A percentile compares a stretch with the other conserved stretches of the same genome.
phyloP scores from a whole-genome alignment of 2,888 invertebrate genomes.

The Tribolium freemani region DNA sequence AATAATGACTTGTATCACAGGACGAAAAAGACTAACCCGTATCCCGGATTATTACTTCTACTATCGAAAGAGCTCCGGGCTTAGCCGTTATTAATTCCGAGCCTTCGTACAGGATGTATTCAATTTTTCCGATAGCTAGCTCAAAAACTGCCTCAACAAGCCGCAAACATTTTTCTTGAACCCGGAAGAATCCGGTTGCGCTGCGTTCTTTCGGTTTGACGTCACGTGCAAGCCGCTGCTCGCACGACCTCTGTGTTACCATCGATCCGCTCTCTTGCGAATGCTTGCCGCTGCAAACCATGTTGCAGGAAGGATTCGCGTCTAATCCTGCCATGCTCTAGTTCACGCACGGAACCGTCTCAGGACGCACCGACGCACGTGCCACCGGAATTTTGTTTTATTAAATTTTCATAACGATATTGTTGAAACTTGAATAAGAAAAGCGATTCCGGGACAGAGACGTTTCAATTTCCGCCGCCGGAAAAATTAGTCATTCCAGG shows the following conservation, averaged over 20 bases:
- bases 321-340: conserved; percentile 41
- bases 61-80: conserved; percentile 14
- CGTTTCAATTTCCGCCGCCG: conserved; percentile 17
- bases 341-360: conserved; percentile 35
- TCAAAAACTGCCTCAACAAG: neutral
- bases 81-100: conserved; percentile 28
- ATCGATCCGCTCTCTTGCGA: conserved; percentile 38
- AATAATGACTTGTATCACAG: conserved; percentile 30
- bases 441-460: conserved; percentile 17
- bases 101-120: conserved; percentile 11
- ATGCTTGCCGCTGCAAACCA: conserved; percentile 33
- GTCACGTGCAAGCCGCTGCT: conserved; percentile 36
- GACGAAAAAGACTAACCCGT: conserved; percentile 10
- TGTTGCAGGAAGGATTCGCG: conserved; percentile 41
- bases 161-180: neutral
- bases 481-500: neutral
- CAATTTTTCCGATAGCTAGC: conserved; percentile 6
- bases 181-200: conserved; percentile 7
- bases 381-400: conserved; percentile 18
- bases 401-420: conserved; percentile 20
- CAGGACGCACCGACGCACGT: conserved; percentile 27
- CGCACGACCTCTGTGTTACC: conserved; percentile 35
- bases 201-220: conserved; percentile 21
- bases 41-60: conserved; percentile 23
- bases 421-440: conserved; percentile 10